phyloP scores from a whole-genome alignment of 1,140 invertebrate species.

The Hesperophylax magnus region DNA sequence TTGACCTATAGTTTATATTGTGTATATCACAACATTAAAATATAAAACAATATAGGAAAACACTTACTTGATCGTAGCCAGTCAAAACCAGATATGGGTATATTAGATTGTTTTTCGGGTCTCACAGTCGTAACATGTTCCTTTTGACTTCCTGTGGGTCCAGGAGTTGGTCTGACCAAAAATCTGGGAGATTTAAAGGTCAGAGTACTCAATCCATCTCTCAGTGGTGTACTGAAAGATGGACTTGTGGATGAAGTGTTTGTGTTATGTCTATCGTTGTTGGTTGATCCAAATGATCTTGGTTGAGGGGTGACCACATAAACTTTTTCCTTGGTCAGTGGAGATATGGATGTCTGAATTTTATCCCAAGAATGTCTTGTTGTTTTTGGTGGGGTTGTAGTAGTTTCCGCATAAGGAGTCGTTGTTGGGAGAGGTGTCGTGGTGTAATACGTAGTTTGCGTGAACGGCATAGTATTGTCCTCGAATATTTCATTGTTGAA shows the following conservation, averaged over 20 bases:
- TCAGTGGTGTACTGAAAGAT: not conserved
- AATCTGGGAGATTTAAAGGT: slow-evolving; percentile 74
- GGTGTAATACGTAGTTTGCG: slow-evolving; percentile 39
- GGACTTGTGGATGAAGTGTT: slow-evolving; percentile 43
- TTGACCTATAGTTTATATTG: no score
- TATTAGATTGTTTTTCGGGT: slow-evolving; percentile 60
- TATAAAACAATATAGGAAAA: no score
- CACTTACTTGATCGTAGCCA: slow-evolving; percentile 73
- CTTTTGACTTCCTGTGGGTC: slow-evolving; percentile 61
- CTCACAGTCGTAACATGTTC: slow-evolving; percentile 55
- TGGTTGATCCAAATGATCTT: slow-evolving; percentile 54
- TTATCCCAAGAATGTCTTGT: slow-evolving; percentile 74
- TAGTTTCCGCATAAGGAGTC: slow-evolving; percentile 39
- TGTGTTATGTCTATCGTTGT: slow-evolving; percentile 59
- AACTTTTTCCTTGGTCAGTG: slow-evolving; percentile 81
- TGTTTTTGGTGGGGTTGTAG: slow-evolving; percentile 55
- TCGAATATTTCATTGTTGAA: slow-evolving; percentile 48
- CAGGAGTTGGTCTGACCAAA: slow-evolving; percentile 71
- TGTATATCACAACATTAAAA: no score
- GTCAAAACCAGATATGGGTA: slow-evolving; percentile 56
- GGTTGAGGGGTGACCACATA: slow-evolving; percentile 84
- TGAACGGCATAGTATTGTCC: slow-evolving; percentile 14
- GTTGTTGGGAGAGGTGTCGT: slow-evolving; percentile 42
- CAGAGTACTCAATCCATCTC: slow-evolving; percentile 60
- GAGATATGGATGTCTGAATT: slow-evolving; percentile 78